Evolutionary conservation across 2,113 vertebrate species (phyloP), one percentile per base, ranked within the genome.

Genomic region (Loxodonta africana): DNA sequence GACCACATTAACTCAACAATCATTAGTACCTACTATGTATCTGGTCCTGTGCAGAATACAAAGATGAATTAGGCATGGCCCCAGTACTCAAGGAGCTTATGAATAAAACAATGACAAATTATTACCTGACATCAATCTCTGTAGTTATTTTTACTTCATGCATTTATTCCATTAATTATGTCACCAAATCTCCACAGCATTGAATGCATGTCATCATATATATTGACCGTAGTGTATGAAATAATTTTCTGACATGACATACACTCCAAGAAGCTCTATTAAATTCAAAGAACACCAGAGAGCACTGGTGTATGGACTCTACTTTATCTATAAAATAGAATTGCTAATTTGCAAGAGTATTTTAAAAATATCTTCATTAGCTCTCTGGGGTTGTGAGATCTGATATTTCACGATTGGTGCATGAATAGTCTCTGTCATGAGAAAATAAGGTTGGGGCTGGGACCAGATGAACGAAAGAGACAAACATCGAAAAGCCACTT

Each of bases 41-140:
- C 74, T 83, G 87, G 51, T 73, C 51, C 74, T 65, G 41, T 57
- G 6, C 67, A 90, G 67, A 28, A 92, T 94, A 62, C 30, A 83
- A 94, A 94, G 44, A 92, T 44, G 30, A 89, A 78, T 95, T 94
- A 92, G 88, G 96, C 62, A 83, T n/a, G 67, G 30, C 23, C 37
- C 63, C 76, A 86, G 18, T 7, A 77, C 26, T 76, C 67, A 78
- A 71, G 28, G 25, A 84, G 33, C 37, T 83, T 92, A 87, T 92
- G 69, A 83, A 86, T 86, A 84, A 92, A 93, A 91, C 21, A 33
- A 90, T 90, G 88, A 83, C 41, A 44, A 60, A 57, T 67, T 76
- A 76, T 91, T 91, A 81, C 85, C 28, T 62, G n/a, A n/a, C 92
- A 89, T 92, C 51, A 95, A 82, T 88, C 78, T 9, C n/a, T 44